Evolutionary conservation across 1,140 invertebrate species (phyloP).

Genomic region (Cydia strobilella): DNA sequence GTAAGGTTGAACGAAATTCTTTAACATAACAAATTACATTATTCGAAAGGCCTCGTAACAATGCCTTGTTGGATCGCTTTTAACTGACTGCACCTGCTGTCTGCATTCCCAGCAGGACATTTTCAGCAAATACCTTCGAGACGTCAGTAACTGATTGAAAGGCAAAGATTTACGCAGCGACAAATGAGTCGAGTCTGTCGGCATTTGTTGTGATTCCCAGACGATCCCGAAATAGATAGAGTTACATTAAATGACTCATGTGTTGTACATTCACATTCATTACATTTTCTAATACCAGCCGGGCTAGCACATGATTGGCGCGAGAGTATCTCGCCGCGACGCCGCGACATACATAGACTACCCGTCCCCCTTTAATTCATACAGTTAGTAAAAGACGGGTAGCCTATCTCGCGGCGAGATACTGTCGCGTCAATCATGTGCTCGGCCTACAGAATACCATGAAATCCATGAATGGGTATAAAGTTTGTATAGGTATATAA

Average conservation of each 20-base stretch:
- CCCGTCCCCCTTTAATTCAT: no score
- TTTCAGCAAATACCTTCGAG: not conserved
- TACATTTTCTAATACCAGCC: conserved; percentile 39
- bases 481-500: not conserved
- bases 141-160: conserved; percentile 27
- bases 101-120: conserved; percentile 28
- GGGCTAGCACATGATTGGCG: no score
- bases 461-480: not conserved
- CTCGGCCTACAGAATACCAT: no score
- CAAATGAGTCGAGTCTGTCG: conserved; percentile 46
- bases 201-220: conserved; percentile 63
- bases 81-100: conserved; percentile 3
- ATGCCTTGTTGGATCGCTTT: conserved; percentile 5
- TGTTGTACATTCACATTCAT: conserved; percentile 36
- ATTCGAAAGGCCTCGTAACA: not conserved
- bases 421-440: no score
- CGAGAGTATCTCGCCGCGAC: no score
- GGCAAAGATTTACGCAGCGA: conserved; percentile 45
- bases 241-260: conserved; percentile 57
- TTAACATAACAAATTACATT: conserved; percentile 4
- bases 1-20: not conserved
- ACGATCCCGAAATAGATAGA: conserved; percentile 64
- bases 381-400: no score
- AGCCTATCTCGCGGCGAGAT: no score
- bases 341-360: no score